Base-by-base conservation (phyloP, 2,797 vertebrate genomes). In the Sebastes hubbsi region DNA sequence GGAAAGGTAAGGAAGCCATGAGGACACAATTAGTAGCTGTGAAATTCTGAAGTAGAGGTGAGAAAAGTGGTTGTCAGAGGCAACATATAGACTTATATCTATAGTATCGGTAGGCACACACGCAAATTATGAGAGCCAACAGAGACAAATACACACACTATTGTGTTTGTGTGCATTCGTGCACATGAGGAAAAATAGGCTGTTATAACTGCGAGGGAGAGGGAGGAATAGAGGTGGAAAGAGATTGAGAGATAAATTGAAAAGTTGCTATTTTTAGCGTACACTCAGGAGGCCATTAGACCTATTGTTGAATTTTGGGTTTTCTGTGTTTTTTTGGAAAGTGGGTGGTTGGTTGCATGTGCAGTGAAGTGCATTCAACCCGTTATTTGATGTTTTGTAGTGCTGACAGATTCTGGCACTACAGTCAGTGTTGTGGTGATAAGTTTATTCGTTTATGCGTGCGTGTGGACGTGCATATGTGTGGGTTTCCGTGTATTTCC, bases 321-420 rank as follows among this genome's bases (percentile, higher is more conserved):
- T 80, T 72, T 85, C 29, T 73, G 78, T 66, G 73, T 10, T 71
- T 87, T 78, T 79, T 79, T 70, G 65, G 56, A 59, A 87, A 80
- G 59, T 82, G 78, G 64, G 38, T 49, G 72, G 63, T 27, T 82
- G 75, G 63, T 86, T 89, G 74, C 61, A 65, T 87, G 81, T 86
- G 78, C 77, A 72, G 42, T 61, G 49, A 79, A 73, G 82, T 83
- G 82, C 79, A 85, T 85, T 87, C 78, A 74, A 87, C 55, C 73
- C 61, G 59, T 82, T 87, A 84, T 86, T 87, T 90, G 85, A 92
- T 86, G 76, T 87, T 86, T 82, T 87, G 78, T 80, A 79, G 62
- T 71, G 78, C 80, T 85, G 85, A 89, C 86, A 83, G 86, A 89
- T 83, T 85, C 74, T 81, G 80, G 76, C 82, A 76, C 73, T 62